Base-by-base conservation (phyloP, 2,888 invertebrate genomes). In the Drosophila peninsularis region DNA sequence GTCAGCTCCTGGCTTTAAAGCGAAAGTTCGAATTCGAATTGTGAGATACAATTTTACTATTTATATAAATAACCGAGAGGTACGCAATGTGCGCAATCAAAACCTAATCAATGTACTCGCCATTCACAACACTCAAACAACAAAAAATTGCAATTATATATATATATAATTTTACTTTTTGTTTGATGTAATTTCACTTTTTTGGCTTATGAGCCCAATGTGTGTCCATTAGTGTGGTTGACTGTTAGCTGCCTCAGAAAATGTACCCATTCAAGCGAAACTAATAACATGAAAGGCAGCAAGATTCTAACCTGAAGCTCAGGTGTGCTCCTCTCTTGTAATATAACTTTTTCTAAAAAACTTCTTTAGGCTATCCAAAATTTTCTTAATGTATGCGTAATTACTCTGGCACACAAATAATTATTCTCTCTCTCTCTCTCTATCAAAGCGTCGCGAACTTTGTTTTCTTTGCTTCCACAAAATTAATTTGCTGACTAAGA, bases 41-140 rank as follows among this genome's bases (percentile, higher is more conserved):
- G 52, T 27, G 49, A 54, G 24, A 50, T 58, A 45, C 41, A 30
- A 17, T 6, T 30, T 30, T 7, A 50, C 19, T 27, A 10, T 45
- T 49, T 45, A 62, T 45, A 27, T 78, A 62, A 44, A 44, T 58
- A 55, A 73, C 24, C n/a, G 11, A 42, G 30, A n/a, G 55, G 42
- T 27, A 41, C 62, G 36, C 47, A 27, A 10, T 45, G 37, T 49
- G 58, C 58, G 42, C 74, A 74, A 75, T 78, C 61, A 78, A 75
- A 75, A 62, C 53, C 63, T 69, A 78, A 75, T 75, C 63, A 78
- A 78, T 68, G 78, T 62, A 52, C 62, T 44, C 68, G 45, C 19
- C 56, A 44, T 56, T 44, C 62, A 42, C n/a, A 66, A 30, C n/a
- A 17, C 14, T 37, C 24, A 34, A 3, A 17, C 17, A 44, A 6